A percentile compares a stretch with the other conserved stretches of the same genome.
Conservation (phyloP, 2,888 invertebrate species). For the Neoaliturus tenellus region DNA sequence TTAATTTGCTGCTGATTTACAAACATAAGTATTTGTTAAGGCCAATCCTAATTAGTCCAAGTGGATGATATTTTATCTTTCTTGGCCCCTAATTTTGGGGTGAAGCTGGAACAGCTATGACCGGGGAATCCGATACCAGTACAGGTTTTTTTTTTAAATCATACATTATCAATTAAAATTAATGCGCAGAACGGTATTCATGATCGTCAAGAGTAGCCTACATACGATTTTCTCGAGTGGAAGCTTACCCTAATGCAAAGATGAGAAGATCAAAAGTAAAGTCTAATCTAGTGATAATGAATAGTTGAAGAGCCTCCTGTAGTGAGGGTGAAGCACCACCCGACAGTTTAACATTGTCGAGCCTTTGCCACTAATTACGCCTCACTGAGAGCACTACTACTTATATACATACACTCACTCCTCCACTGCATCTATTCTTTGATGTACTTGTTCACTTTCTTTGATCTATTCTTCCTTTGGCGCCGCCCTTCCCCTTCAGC, state of each 20-base stretch:
- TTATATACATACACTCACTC: not conserved
- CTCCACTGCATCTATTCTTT: not conserved
- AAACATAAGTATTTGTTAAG: no score
- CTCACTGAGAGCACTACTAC: not conserved
- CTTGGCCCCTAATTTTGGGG: no score
- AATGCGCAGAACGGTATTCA: no score
- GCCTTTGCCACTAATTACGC: not conserved
- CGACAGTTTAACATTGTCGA: conserved; percentile 14
- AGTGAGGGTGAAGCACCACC: not conserved
- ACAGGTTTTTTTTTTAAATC: no score
- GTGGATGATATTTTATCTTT: no score
- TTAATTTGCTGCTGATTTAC: no score
- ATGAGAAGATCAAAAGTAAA: not conserved
- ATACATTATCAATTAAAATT: no score
- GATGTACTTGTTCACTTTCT: not conserved
- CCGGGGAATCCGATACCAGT: no score
- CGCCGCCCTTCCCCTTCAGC: not conserved
- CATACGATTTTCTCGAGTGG: no score
- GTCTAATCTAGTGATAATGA: conserved; percentile 12
- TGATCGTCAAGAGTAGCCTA: no score
- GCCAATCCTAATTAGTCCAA: no score
- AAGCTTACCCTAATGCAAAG: not conserved
- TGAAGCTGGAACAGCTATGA: no score
- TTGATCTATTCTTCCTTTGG: conserved; percentile 16
- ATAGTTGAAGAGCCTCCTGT: not conserved